Percentiles rank a stretch among this genome's conserved stretches.
Evolutionary conservation across 2,888 invertebrate species (phyloP).

Genomic region (Brassicogethes aeneus): DNA sequence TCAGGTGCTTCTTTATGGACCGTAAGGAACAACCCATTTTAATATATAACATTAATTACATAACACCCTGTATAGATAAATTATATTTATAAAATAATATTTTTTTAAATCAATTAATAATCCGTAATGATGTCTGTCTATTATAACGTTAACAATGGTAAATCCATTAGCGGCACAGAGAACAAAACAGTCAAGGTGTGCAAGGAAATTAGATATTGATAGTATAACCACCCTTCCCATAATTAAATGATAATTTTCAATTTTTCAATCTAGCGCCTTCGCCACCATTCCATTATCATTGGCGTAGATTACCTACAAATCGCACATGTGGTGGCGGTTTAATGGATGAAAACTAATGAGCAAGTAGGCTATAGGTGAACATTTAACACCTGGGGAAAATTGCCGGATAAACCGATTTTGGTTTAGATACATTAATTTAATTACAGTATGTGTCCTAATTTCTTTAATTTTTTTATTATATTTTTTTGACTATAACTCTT

Average conservation of each 20-base stretch:
- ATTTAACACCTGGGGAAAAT: neutral
- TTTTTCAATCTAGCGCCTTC: constrained; percentile 20
- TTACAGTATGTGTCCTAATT: too few species aligned
- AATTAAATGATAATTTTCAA: constrained; percentile 10
- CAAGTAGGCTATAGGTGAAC: too few species aligned
- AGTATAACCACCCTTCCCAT: neutral
- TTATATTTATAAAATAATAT: neutral
- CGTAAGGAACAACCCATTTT: too few species aligned
- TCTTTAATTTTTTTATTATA: too few species aligned
- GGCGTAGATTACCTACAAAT: neutral
- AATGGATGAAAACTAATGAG: neutral
- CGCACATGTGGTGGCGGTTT: neutral
- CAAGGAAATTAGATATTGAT: neutral
- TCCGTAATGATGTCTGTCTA: neutral
- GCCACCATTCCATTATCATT: neutral
- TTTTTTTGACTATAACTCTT: too few species aligned
- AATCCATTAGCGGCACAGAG: neutral
- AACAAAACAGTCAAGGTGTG: constrained; percentile 1
- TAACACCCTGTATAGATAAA: too few species aligned
- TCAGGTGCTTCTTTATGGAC: too few species aligned
- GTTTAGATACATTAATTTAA: too few species aligned
- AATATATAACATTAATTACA: too few species aligned
- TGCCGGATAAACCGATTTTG: too few species aligned
- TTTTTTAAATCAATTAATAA: constrained; percentile 2
- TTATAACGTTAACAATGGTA: constrained; percentile 2